A percentile compares a stretch with the other conserved stretches of the same genome.
Evolutionary conservation across 1,140 invertebrate genomes (phyloP).

Genomic region (Reticulitermes speratus): DNA sequence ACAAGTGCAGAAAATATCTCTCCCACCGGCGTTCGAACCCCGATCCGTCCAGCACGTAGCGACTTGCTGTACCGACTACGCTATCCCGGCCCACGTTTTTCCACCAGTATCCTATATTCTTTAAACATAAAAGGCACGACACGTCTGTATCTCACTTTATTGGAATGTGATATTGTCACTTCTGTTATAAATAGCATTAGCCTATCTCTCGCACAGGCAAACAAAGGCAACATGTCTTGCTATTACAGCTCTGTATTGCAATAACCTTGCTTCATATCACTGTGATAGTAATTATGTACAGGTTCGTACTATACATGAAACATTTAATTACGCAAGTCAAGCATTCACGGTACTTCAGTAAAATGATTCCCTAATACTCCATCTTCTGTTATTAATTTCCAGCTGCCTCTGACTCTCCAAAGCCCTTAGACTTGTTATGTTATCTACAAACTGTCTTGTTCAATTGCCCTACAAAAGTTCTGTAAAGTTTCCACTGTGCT

Average conservation of each 20-base stretch:
- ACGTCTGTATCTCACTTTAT: too few species aligned
- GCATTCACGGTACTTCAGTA: background rate
- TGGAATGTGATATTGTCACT: too few species aligned
- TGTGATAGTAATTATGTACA: background rate
- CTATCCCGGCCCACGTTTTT: too few species aligned
- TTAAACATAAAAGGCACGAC: background rate
- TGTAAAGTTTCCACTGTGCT: background rate
- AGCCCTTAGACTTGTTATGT: background rate
- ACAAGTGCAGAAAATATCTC: too few species aligned
- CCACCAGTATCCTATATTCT: background rate
- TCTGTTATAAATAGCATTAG: too few species aligned
- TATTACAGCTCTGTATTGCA: too few species aligned
- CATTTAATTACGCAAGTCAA: background rate
- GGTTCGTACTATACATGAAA: background rate
- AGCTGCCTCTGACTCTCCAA: background rate
- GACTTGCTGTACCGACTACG: too few species aligned
- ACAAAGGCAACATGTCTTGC: too few species aligned
- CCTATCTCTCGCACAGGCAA: too few species aligned
- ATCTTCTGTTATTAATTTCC: constrained; percentile 2
- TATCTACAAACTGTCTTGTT: background rate
- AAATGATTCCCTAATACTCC: background rate
- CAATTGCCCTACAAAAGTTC: constrained; percentile 2
- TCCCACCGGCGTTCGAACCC: too few species aligned
- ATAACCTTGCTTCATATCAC: background rate
- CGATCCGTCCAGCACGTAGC: too few species aligned